These are phyloP conservation scores for Catharus minimus DNA, from an alignment of 2,113 vertebrate species.

Conservation along the genomic window DNA sequence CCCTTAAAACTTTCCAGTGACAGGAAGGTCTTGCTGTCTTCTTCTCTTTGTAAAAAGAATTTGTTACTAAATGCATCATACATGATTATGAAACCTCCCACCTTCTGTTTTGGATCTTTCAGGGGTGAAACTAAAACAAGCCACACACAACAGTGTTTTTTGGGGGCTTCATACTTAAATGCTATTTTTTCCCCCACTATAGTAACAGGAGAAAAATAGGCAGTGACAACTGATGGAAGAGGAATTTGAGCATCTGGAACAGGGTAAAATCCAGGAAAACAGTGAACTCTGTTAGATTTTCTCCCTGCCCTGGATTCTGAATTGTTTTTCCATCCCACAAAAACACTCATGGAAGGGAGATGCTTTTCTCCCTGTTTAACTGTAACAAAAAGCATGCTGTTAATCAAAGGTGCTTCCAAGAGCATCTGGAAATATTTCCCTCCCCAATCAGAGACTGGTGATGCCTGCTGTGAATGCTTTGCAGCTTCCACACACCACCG, in stretches of 20 bases:
- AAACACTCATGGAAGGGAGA: constrained; percentile 10
- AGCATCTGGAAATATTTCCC: constrained; percentile 42
- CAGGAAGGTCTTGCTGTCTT: not conserved
- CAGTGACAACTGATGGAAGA: not conserved
- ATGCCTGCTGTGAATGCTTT: not conserved
- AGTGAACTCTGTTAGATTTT: not conserved
- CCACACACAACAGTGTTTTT: not conserved
- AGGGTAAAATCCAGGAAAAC: not conserved
- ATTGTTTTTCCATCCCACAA: constrained; percentile 29
- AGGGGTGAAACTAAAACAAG: not conserved
- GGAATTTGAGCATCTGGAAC: constrained; percentile 20
- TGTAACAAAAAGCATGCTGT: not conserved
- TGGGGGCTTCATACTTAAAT: not conserved
- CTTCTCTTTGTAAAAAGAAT: not conserved
- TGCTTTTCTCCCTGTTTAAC: constrained; percentile 4
- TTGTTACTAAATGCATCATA: not conserved
- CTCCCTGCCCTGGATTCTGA: not conserved
- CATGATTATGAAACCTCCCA: not conserved
- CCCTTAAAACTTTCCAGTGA: not conserved
- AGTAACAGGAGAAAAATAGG: not conserved
- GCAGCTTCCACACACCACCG: not conserved
- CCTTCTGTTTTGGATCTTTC: not conserved
- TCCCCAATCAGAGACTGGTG: not conserved
- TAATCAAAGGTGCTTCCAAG: constrained; percentile 45
- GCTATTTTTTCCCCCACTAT: not conserved